These are phyloP conservation scores for Rhincodon typus DNA, from an alignment of 2,797 vertebrate species.

Conservation along the genomic window DNA sequence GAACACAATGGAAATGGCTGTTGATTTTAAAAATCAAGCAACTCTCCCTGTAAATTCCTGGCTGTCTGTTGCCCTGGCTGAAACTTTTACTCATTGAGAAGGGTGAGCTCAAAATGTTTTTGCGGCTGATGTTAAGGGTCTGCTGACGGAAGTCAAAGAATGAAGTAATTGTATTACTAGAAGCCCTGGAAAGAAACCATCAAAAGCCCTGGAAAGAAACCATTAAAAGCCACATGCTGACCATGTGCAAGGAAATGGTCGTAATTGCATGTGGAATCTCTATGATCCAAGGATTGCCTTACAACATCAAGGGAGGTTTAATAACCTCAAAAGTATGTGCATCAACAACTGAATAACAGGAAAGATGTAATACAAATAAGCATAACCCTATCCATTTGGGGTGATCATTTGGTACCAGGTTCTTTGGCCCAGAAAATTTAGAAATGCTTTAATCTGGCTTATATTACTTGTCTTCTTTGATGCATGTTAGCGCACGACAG, in stretches of 20 bases:
- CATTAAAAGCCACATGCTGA: neutral
- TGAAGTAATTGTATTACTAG: neutral
- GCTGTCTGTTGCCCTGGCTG: neutral
- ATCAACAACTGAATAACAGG: neutral
- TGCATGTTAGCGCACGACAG: neutral
- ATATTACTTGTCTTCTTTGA: neutral
- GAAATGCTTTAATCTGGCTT: neutral
- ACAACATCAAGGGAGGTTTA: neutral
- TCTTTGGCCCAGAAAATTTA: neutral
- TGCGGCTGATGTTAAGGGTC: neutral
- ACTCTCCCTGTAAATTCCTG: neutral
- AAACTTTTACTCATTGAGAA: neutral
- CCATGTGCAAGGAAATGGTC: neutral
- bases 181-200: neutral
- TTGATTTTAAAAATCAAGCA: neutral
- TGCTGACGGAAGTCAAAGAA: neutral
- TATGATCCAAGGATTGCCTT: neutral
- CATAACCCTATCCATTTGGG: neutral
- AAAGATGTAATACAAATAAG: neutral
- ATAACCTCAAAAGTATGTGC: neutral
- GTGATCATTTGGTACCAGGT: neutral
- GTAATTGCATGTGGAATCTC: neutral
- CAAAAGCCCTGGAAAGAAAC: neutral
- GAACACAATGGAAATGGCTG: neutral
- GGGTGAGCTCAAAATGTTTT: neutral